phyloP scores from a whole-genome alignment of 2,113 vertebrate genomes.

The Microcebus lehilahytsara region DNA sequence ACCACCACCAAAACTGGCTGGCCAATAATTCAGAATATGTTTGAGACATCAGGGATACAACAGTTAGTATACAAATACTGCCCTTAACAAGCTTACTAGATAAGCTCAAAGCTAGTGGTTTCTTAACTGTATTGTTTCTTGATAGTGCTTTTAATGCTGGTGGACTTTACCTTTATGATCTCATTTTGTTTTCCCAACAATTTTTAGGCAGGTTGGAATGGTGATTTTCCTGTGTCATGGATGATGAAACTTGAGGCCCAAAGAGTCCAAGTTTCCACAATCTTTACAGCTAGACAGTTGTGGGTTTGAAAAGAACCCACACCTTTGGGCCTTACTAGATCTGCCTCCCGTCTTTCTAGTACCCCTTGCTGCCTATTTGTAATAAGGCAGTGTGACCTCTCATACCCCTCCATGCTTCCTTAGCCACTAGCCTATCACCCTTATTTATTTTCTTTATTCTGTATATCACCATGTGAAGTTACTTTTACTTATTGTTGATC shows the following conservation, averaged over 20 bases:
- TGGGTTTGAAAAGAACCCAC: neutral
- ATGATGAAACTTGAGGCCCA: neutral
- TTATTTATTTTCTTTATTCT: neutral
- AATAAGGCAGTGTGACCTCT: neutral
- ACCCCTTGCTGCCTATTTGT: neutral
- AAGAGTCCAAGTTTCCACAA: neutral
- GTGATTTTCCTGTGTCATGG: neutral
- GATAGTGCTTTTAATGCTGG: neutral
- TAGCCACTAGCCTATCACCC: neutral
- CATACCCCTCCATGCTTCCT: neutral
- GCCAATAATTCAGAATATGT: neutral
- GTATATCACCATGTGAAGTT: neutral
- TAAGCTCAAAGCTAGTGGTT: neutral
- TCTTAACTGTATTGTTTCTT: neutral
- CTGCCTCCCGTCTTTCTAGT: neutral
- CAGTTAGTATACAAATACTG: neutral
- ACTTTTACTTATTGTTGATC: neutral
- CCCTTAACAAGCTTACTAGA: neutral
- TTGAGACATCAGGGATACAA: neutral
- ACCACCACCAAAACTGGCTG: neutral
- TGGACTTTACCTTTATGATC: neutral
- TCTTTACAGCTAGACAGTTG: neutral
- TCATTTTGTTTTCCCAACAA: neutral
- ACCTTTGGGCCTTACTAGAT: neutral
- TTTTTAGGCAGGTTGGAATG: neutral